Percentiles rank a stretch among this genome's conserved stretches.
Evolutionary conservation across 2,797 vertebrate species (phyloP).

Genomic region (Fratercula arctica): DNA sequence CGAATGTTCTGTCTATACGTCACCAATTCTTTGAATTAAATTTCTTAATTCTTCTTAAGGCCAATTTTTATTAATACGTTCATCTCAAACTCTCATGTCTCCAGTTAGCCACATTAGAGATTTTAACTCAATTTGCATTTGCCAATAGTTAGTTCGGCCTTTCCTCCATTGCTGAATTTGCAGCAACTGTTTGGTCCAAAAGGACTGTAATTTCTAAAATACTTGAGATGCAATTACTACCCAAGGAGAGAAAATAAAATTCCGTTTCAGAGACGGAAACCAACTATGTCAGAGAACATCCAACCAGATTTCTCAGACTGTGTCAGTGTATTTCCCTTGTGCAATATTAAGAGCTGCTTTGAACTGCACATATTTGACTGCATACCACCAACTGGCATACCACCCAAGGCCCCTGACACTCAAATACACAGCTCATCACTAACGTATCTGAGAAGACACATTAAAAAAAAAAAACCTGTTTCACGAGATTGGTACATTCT

Average conservation of each 20-base stretch:
- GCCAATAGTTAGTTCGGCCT: not conserved
- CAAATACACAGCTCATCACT: not conserved
- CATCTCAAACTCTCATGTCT: not conserved
- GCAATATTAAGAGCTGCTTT: not conserved
- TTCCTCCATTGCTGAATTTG: not conserved
- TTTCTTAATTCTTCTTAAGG: not conserved
- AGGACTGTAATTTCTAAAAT: not conserved
- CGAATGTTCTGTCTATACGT: not conserved
- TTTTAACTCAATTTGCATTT: not conserved
- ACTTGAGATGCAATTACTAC: not conserved
- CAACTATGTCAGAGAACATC: not conserved
- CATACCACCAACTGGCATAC: not conserved
- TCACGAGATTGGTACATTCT: not conserved
- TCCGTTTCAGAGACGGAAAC: not conserved
- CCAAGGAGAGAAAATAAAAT: not conserved
- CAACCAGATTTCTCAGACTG: not conserved
- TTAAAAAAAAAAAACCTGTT: not conserved
- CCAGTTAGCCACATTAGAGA: not conserved
- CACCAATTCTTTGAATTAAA: not conserved
- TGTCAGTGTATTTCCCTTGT: not conserved
- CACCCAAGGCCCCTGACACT: not conserved
- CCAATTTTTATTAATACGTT: not conserved
- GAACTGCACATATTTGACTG: not conserved
- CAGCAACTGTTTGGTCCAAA: not conserved
- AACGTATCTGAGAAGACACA: not conserved